Conservation (phyloP, 1,140 invertebrate species). For the Spodoptera litura region DNA sequence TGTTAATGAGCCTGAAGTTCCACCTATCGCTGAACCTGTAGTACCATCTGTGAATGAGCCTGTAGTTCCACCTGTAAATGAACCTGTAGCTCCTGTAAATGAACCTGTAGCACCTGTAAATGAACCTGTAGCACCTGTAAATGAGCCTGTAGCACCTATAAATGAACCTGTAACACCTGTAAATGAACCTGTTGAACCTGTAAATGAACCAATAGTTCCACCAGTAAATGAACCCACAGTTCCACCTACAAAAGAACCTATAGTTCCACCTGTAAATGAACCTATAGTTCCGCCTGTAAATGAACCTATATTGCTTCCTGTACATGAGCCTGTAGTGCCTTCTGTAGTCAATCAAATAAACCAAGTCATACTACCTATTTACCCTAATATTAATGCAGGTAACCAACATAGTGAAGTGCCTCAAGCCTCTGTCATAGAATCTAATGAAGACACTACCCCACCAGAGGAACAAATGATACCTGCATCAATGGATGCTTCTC, state of each 20-base stretch:
- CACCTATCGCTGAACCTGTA: not conserved
- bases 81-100: not conserved
- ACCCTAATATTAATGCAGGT: slow-evolving; percentile 4
- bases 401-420: not conserved
- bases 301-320: not conserved
- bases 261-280: slow-evolving; percentile 11
- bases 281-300: not conserved
- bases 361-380: slow-evolving; percentile 42
- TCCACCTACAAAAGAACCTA: not conserved
- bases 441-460: slow-evolving; percentile 14
- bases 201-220: not conserved
- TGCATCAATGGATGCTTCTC: slow-evolving; percentile 18
- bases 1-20: not conserved
- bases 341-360: not conserved
- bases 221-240: not conserved
- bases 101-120: slow-evolving; percentile 4
- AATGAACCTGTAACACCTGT: not conserved
- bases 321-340: not conserved
- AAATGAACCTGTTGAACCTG: not conserved
- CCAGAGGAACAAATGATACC: not conserved
- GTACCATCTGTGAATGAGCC: not conserved
- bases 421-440: not conserved
- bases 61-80: not conserved
- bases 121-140: slow-evolving; percentile 18
- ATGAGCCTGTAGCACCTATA: slow-evolving; percentile 7